Evolutionary conservation across 2,113 vertebrate species (phyloP).

Genomic region (Platysternon megacephalum): DNA sequence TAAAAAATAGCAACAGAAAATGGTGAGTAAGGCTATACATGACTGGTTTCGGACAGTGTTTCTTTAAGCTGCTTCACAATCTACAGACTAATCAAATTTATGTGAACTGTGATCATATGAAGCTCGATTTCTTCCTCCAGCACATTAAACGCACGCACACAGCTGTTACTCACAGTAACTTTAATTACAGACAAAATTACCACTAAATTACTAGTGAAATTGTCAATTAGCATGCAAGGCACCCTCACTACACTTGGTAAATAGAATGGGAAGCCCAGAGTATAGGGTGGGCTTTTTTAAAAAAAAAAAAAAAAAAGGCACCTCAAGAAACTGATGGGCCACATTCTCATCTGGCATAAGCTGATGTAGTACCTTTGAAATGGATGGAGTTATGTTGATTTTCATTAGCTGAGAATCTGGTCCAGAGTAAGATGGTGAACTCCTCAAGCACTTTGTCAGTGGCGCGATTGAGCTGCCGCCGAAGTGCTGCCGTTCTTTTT

Average conservation of each 20-base stretch:
- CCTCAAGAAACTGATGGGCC: neutral
- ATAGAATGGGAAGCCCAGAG: neutral
- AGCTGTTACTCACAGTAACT: constrained; percentile 66
- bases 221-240: constrained; percentile 68
- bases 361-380: neutral
- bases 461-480: no score
- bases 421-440: neutral
- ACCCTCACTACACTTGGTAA: constrained; percentile 55
- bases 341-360: constrained; percentile 11
- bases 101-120: neutral
- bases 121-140: constrained; percentile 7
- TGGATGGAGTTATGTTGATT: neutral
- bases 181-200: constrained; percentile 76
- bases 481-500: no score
- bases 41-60: neutral
- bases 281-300: neutral
- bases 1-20: neutral
- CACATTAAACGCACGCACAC: constrained; percentile 49
- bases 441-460: neutral
- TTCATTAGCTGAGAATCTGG: neutral
- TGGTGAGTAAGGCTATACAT: neutral
- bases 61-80: neutral
- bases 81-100: constrained; percentile 9
- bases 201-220: constrained; percentile 70
- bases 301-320: constrained; percentile 6